These are phyloP conservation scores for Netelia inedita DNA, from an alignment of 2,888 invertebrate species.

Conservation along the genomic window DNA sequence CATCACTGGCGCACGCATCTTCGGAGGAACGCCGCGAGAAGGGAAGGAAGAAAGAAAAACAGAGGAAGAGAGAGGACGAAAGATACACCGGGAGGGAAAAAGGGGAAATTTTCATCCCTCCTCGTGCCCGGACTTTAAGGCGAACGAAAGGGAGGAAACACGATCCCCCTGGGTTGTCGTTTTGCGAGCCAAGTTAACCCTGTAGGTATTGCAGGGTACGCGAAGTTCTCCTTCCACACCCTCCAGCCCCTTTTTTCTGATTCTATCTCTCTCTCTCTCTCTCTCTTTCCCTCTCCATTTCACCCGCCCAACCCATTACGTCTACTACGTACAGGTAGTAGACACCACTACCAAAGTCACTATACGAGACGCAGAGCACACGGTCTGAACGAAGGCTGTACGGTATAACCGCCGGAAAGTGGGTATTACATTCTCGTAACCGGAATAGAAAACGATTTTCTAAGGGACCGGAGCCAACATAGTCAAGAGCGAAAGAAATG, in stretches of 20 bases:
- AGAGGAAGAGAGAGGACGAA: background rate
- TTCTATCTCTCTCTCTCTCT: conserved; percentile 32
- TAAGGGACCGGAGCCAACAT: conserved; percentile 55
- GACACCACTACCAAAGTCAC: conserved; percentile 30
- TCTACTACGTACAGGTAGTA: conserved; percentile 33
- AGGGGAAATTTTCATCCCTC: conserved; percentile 44
- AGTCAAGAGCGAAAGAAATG: conserved; percentile 23
- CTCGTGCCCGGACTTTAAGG: conserved; percentile 25
- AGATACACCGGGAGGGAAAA: conserved; percentile 33
- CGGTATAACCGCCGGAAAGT: conserved; percentile 71
- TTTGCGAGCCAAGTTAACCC: conserved; percentile 62
- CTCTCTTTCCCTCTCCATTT: conserved; percentile 11
- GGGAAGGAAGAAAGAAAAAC: background rate
- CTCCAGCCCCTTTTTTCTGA: conserved; percentile 25
- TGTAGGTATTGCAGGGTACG: conserved; percentile 55
- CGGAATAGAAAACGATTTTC: conserved; percentile 73
- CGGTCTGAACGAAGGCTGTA: conserved; percentile 58
- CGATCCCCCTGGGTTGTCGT: conserved; percentile 57
- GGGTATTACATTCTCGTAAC: conserved; percentile 73
- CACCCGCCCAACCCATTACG: conserved; percentile 13
- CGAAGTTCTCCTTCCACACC: conserved; percentile 11
- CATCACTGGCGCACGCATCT: conserved; percentile 73
- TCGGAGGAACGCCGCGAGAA: conserved; percentile 69
- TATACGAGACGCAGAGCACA: conserved; percentile 54
- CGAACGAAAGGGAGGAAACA: conserved; percentile 57